Evolutionary conservation across 2,888 invertebrate genomes (phyloP), one percentile per base, ranked within the genome.

Genomic region (Drosophila macrospina): DNA sequence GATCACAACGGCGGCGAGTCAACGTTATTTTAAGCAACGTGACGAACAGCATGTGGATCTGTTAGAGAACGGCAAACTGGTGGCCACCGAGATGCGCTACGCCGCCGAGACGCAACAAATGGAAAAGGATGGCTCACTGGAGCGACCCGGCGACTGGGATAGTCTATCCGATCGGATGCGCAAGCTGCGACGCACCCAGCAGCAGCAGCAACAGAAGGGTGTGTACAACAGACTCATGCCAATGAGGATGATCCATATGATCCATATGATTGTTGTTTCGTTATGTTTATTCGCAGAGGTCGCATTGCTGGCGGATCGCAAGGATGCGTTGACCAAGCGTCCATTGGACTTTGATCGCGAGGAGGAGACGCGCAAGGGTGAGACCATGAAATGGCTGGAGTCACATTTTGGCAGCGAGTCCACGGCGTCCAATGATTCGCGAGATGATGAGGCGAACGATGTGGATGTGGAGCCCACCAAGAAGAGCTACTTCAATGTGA

Each of bases 321-420:
- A 96, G 91, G 97, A 97, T 92, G 96, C 95, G 4, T 93, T 97
- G 86, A 96, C 96, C 37, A 95, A 96, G 90, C 95, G 95, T 57
- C 97, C 97, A 0, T 92, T 97, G 71, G 97, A 97, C 92, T 95
- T 97, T 86, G 97, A 97, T 90, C 95, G 96, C 88, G 97, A 97
- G 91, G 97, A 97, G 91, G 96, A 97, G 91, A 97, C 97, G 5
- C 94, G 97, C 67, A 97, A 97, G 92, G 95, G 96, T 76, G 97
- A 97, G 93, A 97, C 97, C 0, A 97, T 96, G 72, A 97, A 97
- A 92, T 97, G 97, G 97, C 93, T 97, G 56, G 97, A 97, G 89
- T 96, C 96, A 88, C 97, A 98, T 91, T 97, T 98, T 90, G 97
- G 97, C 52, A 96, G 96, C 90, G 97, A 97, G 72, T 96, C 96